A percentile compares a stretch with the other conserved stretches of the same genome.
Conservation (phyloP, 2,113 vertebrate species). For the Cavia aperea region DNA sequence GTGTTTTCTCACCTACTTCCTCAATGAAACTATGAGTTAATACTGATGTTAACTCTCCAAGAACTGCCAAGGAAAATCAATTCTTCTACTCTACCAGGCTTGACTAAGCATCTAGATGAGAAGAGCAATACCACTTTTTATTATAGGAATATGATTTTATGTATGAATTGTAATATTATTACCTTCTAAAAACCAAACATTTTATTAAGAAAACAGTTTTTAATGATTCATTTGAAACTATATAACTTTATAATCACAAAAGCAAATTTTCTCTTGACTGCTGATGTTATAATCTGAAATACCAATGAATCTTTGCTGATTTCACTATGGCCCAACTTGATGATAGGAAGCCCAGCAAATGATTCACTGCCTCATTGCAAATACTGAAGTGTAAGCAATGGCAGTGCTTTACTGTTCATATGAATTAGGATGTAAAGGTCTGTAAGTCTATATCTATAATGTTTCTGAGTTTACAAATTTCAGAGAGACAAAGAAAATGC, state of each 20-base stretch:
- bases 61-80: neutral
- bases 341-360: neutral
- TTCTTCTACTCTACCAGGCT: neutral
- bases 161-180: neutral
- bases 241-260: slow-evolving; percentile 12
- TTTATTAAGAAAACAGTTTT: neutral
- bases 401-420: neutral
- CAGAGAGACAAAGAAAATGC: neutral
- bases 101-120: neutral
- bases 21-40: neutral
- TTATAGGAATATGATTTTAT: neutral
- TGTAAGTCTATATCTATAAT: neutral
- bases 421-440: neutral
- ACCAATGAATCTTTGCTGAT: neutral
- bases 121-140: neutral
- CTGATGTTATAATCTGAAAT: neutral
- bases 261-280: neutral
- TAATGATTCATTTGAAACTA: neutral
- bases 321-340: neutral
- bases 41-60: slow-evolving; percentile 1
- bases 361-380: neutral
- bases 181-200: neutral
- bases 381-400: neutral
- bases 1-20: neutral
- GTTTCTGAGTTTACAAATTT: neutral